phyloP scores from a whole-genome alignment of 1,140 invertebrate genomes.

The Homalodisca vitripennis region DNA sequence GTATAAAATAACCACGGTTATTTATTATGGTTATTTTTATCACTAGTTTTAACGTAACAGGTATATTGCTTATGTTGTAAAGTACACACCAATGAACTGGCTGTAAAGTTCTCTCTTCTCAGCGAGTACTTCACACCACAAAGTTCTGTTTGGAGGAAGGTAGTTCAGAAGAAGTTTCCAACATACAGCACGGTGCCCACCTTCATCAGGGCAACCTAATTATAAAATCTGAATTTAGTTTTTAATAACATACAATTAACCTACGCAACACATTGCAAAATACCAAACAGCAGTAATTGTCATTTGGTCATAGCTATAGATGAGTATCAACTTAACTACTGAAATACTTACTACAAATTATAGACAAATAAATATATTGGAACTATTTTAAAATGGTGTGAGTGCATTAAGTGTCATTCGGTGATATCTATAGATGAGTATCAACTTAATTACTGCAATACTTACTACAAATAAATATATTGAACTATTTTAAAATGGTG shows the following conservation, averaged over 20 bases:
- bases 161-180: constrained; percentile 86
- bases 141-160: constrained; percentile 62
- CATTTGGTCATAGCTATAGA: background rate
- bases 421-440: too few species aligned
- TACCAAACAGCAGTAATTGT: background rate
- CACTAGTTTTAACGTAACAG: too few species aligned
- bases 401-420: too few species aligned
- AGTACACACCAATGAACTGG: constrained; percentile 76
- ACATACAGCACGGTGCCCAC: constrained; percentile 69
- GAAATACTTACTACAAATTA: background rate
- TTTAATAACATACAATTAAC: background rate
- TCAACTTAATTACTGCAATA: background rate
- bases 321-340: background rate
- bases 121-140: constrained; percentile 63
- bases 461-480: background rate
- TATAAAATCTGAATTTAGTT: constrained; percentile 33
- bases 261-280: background rate
- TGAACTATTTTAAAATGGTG: too few species aligned
- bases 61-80: too few species aligned
- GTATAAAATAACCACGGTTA: too few species aligned
- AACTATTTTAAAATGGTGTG: too few species aligned
- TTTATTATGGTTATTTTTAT: too few species aligned
- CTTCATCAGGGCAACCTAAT: constrained; percentile 79
- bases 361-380: background rate
- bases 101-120: constrained; percentile 75